Conservation (phyloP, 2,113 vertebrate species). For the Ovibos moschatus region DNA sequence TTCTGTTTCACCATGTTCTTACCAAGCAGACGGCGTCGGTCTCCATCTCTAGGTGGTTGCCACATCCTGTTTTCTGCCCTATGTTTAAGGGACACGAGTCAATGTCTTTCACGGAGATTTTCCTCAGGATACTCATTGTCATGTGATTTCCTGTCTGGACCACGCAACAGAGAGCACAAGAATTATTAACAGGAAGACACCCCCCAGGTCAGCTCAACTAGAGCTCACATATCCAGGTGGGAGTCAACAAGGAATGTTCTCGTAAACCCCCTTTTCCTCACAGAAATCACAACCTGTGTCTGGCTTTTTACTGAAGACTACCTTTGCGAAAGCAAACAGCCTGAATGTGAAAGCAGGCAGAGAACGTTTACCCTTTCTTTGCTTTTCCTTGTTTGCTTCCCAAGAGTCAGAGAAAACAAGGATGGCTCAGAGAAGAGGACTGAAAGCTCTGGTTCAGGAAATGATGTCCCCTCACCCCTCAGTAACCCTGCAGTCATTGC, state of each 20-base stretch:
- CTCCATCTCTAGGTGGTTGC: conserved; percentile 28
- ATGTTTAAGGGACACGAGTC: conserved; percentile 52
- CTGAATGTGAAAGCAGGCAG: not conserved
- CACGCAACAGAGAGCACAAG: conserved; percentile 57
- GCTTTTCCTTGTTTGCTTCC: not conserved
- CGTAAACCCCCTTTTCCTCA: not conserved
- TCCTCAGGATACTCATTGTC: conserved; percentile 63
- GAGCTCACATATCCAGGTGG: not conserved
- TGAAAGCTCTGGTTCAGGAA: not conserved
- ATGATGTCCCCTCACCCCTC: not conserved
- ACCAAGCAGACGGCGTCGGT: conserved; percentile 60
- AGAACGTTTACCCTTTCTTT: not conserved
- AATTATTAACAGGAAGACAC: conserved; percentile 16
- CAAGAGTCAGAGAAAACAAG: not conserved
- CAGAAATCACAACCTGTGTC: not conserved
- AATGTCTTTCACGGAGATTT: conserved; percentile 33
- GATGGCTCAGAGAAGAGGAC: not conserved
- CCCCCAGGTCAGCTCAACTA: not conserved
- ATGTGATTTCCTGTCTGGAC: conserved; percentile 67
- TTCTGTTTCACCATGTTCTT: not conserved
- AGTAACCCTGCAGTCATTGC: not conserved
- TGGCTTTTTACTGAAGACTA: conserved; percentile 11
- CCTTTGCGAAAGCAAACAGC: not conserved
- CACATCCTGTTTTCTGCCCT: conserved; percentile 13
- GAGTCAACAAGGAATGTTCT: not conserved